These are phyloP conservation scores for Grallaria varia DNA, from an alignment of 2,113 vertebrate species.

Conservation along the genomic window DNA sequence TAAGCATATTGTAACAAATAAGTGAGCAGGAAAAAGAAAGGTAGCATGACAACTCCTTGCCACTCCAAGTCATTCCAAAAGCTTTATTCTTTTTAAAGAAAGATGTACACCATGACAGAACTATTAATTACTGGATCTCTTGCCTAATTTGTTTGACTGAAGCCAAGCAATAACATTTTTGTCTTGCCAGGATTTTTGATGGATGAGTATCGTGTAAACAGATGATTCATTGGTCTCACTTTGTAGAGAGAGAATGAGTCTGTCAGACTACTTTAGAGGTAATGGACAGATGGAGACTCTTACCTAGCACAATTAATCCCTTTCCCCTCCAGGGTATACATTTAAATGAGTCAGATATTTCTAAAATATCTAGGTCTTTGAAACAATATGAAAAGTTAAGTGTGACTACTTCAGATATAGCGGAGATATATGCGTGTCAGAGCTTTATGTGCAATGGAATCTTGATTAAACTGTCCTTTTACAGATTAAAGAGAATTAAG, in stretches of 20 bases:
- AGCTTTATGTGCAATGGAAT: background rate
- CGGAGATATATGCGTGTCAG: background rate
- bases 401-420: background rate
- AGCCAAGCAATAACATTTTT: background rate
- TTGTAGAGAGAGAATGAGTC: background rate
- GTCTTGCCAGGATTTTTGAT: background rate
- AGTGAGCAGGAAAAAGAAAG: background rate
- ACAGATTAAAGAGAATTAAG: background rate
- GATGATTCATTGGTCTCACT: background rate
- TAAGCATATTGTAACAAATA: background rate
- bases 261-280: background rate
- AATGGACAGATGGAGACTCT: background rate
- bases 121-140: background rate
- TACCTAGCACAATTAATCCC: background rate
- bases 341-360: background rate
- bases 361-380: background rate
- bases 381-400: background rate
- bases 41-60: background rate
- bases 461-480: background rate
- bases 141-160: background rate
- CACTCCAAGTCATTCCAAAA: background rate
- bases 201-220: background rate
- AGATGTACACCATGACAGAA: background rate
- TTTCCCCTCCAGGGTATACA: background rate
- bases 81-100: background rate